Conservation (phyloP, 1,140 invertebrate species). For the Brachionus plicatilis region DNA sequence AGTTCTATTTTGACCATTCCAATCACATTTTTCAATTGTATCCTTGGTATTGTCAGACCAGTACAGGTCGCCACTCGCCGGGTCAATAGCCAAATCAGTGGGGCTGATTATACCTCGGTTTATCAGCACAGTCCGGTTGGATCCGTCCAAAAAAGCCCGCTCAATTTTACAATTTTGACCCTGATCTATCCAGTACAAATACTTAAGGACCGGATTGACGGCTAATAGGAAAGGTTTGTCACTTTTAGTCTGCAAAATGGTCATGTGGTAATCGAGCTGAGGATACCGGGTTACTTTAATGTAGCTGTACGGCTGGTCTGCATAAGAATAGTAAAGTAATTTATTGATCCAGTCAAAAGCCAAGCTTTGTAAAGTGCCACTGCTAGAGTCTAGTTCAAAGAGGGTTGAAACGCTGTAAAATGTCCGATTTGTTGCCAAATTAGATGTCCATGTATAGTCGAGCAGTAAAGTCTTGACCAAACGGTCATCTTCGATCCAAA, state of each 20-base stretch:
- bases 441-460: neutral
- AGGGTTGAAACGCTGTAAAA: neutral
- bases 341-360: conserved; percentile 12
- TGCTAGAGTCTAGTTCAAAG: neutral
- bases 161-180: conserved; percentile 93
- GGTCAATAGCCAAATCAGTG: conserved; percentile 85
- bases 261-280: neutral
- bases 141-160: conserved; percentile 79
- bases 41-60: conserved; percentile 93
- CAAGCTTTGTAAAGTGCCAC: neutral
- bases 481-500: conserved; percentile 15
- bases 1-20: conserved; percentile 46
- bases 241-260: neutral
- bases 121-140: conserved; percentile 77
- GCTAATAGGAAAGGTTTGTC: conserved; percentile 87
- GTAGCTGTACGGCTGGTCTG: neutral
- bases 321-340: conserved; percentile 21
- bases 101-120: conserved; percentile 83
- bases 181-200: conserved; percentile 94
- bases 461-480: neutral
- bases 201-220: conserved; percentile 73
- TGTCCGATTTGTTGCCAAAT: neutral
- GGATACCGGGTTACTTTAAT: conserved; percentile 6
- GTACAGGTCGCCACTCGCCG: conserved; percentile 86
- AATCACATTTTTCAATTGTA: conserved; percentile 70